Evolutionary conservation across 2,797 vertebrate species (phyloP).

Genomic region (Amblyopsis hoosieri): DNA sequence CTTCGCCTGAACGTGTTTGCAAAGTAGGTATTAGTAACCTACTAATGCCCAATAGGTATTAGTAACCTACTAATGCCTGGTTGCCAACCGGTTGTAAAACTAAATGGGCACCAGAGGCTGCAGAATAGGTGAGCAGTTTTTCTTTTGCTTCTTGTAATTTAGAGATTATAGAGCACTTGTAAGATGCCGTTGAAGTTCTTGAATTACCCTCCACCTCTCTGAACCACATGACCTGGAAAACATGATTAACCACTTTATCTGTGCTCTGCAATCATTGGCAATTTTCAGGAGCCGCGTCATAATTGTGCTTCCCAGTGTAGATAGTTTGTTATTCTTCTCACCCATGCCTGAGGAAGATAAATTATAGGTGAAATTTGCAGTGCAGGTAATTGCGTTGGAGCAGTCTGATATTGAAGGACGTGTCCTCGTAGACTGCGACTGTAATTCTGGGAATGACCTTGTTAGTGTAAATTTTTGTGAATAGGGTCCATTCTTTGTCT

Average conservation of each 20-base stretch:
- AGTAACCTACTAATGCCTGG: not conserved
- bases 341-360: constrained; percentile 24
- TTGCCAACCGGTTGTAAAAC: not conserved
- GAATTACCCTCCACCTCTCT: constrained; percentile 8
- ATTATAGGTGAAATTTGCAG: constrained; percentile 43
- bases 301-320: constrained; percentile 31
- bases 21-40: not conserved
- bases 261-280: constrained; percentile 38
- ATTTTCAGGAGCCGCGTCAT: constrained; percentile 46
- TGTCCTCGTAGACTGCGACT: not conserved
- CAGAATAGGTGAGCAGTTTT: constrained; percentile 17
- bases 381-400: constrained; percentile 4
- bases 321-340: constrained; percentile 51
- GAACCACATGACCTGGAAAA: constrained; percentile 24
- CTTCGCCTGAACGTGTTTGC: not conserved
- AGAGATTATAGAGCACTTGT: constrained; percentile 12
- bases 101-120: not conserved
- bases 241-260: constrained; percentile 24
- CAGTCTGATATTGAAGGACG: constrained; percentile 31
- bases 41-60: not conserved
- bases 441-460: constrained; percentile 42
- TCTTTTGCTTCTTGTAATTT: constrained; percentile 8
- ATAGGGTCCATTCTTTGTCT: constrained; percentile 34
- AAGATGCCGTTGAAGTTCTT: constrained; percentile 6
- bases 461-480: constrained; percentile 31